Base-by-base conservation (phyloP, 2,888 invertebrate genomes). In the Resseliella maxima region DNA sequence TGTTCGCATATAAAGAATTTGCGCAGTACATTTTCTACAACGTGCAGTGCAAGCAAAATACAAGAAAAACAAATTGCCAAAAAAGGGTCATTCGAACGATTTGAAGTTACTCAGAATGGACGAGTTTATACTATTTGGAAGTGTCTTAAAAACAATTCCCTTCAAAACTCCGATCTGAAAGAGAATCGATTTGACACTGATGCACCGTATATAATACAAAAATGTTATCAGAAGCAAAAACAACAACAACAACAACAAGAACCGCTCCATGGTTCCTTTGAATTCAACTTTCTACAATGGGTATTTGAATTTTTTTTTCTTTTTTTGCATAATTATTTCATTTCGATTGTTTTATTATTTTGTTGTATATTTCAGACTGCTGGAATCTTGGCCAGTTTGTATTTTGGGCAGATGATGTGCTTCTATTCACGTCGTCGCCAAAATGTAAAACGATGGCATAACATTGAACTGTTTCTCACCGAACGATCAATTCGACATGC, bases 1-100 rank as follows among this genome's bases (percentile, higher is more conserved):
- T 92, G 90, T 72, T 72, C 72, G 10, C 72, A 72, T 18, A 31
- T 72, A 72, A 72, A 72, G 35, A 72, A 72, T 72, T 72, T 72
- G 72, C 72, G 72, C 72, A 72, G 72, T n/a, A 72, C 72, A 72
- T 72, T 72, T n/a, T n/a, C n/a, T 31, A 72, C 31, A 31, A 72
- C 72, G 15, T 72, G 31, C 31, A 72, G 31, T 18, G 3, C 31
- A 0, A 72, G 31, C 3, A 35, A 31, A 24, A 50, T 50, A 21
- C 41, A 5, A 41, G 41, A 41, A 12, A 18, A 50, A 50, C 2
- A 50, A 8, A 18, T 50, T 50, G 46, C 2, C 2, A 50, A 6
- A 15, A 18, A 18, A 50, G 24, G 24, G 24, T 0, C 24, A 24
- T 0, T 72, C 1, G 31, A 72, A 31, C 27, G 72, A n/a, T 31